Evolutionary conservation across 2,113 vertebrate genomes (phyloP).

Genomic region (Callithrix jacchus): DNA sequence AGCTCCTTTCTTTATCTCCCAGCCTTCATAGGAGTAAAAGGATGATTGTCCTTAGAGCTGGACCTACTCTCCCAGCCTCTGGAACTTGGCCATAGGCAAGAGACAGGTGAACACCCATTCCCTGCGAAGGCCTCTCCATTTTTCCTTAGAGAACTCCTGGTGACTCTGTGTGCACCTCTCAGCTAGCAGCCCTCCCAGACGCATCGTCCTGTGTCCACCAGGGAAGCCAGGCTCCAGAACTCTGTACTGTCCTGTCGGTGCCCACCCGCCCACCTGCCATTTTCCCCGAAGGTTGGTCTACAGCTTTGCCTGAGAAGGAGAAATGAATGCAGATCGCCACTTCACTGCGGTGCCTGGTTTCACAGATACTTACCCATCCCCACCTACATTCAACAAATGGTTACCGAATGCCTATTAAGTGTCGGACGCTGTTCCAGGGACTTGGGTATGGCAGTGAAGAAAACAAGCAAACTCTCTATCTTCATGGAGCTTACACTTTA

Average conservation of each 20-base stretch:
- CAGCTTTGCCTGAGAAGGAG: neutral
- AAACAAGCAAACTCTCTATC: neutral
- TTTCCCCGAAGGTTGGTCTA: neutral
- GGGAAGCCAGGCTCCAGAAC: neutral
- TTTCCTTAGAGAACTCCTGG: neutral
- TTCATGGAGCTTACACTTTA: neutral
- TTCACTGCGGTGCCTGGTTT: neutral
- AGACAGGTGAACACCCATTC: neutral
- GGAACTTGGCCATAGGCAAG: neutral
- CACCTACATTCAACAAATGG: neutral
- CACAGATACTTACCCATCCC: neutral
- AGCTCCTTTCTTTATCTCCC: neutral
- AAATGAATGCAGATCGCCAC: neutral
- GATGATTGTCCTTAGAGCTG: neutral
- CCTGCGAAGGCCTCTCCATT: neutral
- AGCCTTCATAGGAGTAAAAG: neutral
- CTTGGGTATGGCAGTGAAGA: neutral
- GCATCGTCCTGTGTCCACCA: rapidly evolving
- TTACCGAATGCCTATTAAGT: neutral
- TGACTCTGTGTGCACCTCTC: neutral
- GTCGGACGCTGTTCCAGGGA: neutral
- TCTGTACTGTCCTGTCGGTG: rapidly evolving
- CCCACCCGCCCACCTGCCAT: neutral
- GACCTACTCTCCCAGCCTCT: neutral
- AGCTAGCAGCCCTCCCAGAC: neutral